Base-by-base conservation (phyloP, 2,113 vertebrate species). In the Pterophyllum scalare region DNA sequence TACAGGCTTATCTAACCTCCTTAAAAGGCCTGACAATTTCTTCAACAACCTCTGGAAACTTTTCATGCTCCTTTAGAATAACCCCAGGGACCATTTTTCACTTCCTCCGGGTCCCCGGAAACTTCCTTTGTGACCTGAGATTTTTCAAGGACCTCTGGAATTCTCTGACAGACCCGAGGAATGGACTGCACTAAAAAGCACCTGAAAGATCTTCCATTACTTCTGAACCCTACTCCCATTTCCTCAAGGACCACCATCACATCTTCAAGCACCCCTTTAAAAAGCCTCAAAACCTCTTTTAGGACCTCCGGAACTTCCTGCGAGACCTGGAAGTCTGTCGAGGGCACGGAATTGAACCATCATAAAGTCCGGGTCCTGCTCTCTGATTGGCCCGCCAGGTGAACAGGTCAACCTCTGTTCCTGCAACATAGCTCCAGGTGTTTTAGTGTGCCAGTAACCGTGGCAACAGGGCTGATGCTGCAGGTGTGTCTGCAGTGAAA, bases 391-490 rank as follows among this genome's bases (percentile, higher is more conserved):
- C 70, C 70, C 54, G 11, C 49, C 40, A 74, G 61, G 49, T 43
- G 33, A 20, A 22, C 35, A n/a, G 67, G 2, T 72, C 52, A 72
- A 33, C 67, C 26, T 33, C 0, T 46, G 15, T 59, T 49, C 52
- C 40, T 8, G 2, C 33, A 15, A 54, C 33, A 1, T 3, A 3
- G 35, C 33, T 62, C 31, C 49, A 70, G 79, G 24, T 77, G 84
- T 76, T 33, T 59, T 14, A 49, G 43, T 64, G 33, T n/a, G 15
- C n/a, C 20, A 40, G 79, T 88, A 79, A 83, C 90, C 83, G 70
- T 72, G 31, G 83, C 60, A 88, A 88, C 87, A 22, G 58, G 3
- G 4, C 31, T 5, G 74, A 86, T 80, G 76, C 82, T 88, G 78
- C 75, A 83, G 87, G 75, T 88, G 86, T 72, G 38, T 67, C 54